Conservation (phyloP, 2,888 invertebrate species). For the Disparrhopalites patrizii region DNA sequence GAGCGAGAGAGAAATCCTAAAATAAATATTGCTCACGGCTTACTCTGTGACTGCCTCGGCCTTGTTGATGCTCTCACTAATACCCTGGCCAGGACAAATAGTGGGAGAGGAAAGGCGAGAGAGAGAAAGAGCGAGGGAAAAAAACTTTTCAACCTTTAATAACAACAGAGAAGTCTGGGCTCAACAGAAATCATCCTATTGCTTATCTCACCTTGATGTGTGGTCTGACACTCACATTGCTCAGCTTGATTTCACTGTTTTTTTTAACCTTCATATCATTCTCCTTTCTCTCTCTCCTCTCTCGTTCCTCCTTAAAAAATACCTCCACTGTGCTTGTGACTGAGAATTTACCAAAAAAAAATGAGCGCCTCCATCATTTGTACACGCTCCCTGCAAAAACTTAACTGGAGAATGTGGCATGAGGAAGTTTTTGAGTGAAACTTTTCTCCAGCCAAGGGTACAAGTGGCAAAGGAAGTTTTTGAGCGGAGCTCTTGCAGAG, state of each 20-base stretch:
- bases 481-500: no score
- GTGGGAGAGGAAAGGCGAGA: neutral
- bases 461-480: no score
- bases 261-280: neutral
- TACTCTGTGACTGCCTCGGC: neutral
- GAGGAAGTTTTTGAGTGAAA: no score
- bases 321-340: neutral
- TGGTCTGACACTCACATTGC: slow-evolving; percentile 27
- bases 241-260: slow-evolving; percentile 24
- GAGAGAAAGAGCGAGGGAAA: neutral
- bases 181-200: neutral
- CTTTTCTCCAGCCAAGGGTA: no score
- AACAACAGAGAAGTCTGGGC: no score
- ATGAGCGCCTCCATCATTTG: no score
- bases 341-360: no score
- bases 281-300: neutral
- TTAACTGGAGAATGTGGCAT: no score
- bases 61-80: neutral
- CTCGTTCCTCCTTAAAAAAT: no score
- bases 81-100: slow-evolving; percentile 4
- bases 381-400: no score
- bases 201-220: slow-evolving; percentile 29
- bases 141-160: slow-evolving; percentile 7
- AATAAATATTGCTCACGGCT: slow-evolving; percentile 1
- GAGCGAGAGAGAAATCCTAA: neutral